Evolutionary conservation across 2,797 vertebrate genomes (phyloP).

Genomic region (Chrosomus eos): DNA sequence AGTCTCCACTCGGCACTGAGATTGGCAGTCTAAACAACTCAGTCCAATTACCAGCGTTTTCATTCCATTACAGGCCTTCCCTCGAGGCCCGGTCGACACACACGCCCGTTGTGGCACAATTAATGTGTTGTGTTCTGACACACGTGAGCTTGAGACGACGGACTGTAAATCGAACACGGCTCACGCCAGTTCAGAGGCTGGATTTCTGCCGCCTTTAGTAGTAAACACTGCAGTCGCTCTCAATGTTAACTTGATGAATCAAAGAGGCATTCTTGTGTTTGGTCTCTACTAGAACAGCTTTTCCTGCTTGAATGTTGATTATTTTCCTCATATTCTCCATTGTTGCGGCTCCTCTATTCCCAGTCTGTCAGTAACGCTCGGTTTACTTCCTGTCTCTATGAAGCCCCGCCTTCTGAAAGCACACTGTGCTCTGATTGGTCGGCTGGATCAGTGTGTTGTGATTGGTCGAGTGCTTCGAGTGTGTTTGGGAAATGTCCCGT

Average conservation of each 20-base stretch:
- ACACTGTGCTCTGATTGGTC: too few species aligned
- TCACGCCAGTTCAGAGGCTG: neutral
- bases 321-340: too few species aligned
- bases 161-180: constrained; percentile 26
- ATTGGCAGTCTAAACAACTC: constrained; percentile 62
- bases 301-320: too few species aligned
- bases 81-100: constrained; percentile 8
- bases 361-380: too few species aligned
- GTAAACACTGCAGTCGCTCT: neutral
- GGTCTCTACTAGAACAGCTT: too few species aligned
- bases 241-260: neutral
- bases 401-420: too few species aligned
- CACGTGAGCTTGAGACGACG: constrained; percentile 30
- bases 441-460: too few species aligned
- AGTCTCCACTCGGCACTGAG: constrained; percentile 39
- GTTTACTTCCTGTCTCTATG: too few species aligned
- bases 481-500: too few species aligned
- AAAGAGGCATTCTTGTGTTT: neutral
- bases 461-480: too few species aligned
- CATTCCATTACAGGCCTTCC: constrained; percentile 58
- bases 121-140: constrained; percentile 58
- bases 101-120: constrained; percentile 51
- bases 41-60: constrained; percentile 60
- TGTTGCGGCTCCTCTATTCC: too few species aligned
- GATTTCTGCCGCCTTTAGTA: constrained; percentile 13